Percentiles rank a stretch among this genome's conserved stretches.
Evolutionary conservation across 2,888 invertebrate genomes (phyloP).

Genomic region (Coenonympha arcania): DNA sequence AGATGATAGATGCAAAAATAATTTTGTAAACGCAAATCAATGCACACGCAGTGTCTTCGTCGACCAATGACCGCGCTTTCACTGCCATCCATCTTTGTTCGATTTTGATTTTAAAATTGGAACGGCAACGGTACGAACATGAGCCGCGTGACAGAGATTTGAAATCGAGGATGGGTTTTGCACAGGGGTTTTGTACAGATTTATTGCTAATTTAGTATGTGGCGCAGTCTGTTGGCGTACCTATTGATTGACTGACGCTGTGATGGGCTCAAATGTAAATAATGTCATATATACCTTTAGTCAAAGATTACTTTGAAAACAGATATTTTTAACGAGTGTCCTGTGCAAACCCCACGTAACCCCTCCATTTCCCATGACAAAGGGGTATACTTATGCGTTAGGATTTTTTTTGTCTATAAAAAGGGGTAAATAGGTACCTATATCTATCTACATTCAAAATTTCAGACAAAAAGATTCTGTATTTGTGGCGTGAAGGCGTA

Average conservation of each 20-base stretch:
- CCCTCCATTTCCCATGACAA: too few species aligned
- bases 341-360: too few species aligned
- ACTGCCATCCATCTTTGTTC: slow-evolving; percentile 60
- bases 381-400: too few species aligned
- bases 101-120: slow-evolving; percentile 60
- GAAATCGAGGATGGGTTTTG: slow-evolving; percentile 26
- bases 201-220: slow-evolving; percentile 25
- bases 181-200: slow-evolving; percentile 23
- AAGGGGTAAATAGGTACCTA: too few species aligned
- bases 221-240: slow-evolving; percentile 5
- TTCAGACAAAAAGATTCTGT: too few species aligned
- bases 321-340: too few species aligned
- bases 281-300: too few species aligned
- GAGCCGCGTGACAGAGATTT: slow-evolving; percentile 30
- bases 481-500: too few species aligned
- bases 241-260: slow-evolving; percentile 3
- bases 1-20: slow-evolving; percentile 17
- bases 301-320: too few species aligned
- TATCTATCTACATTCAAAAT: too few species aligned
- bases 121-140: slow-evolving; percentile 43
- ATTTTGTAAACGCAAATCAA: slow-evolving; percentile 49
- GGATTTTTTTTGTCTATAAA: too few species aligned
- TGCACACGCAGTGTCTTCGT: slow-evolving; percentile 56
- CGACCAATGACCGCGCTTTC: slow-evolving; percentile 74
- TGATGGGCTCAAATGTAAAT: neutral